phyloP scores from a whole-genome alignment of 1,140 invertebrate species.

The Batillaria attramentaria region DNA sequence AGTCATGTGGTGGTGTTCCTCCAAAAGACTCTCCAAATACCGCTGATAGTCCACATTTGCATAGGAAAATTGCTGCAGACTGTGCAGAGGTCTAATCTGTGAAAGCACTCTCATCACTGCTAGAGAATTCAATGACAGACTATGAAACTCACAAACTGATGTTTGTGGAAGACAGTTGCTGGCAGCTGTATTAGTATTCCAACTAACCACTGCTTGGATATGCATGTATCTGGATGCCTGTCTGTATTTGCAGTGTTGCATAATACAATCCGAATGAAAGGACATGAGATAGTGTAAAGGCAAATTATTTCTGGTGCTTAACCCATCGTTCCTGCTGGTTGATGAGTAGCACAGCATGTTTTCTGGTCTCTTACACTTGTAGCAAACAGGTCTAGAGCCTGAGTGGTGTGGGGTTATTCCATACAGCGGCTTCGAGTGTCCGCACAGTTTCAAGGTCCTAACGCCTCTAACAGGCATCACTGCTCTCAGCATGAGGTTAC shows the following conservation, averaged over 20 bases:
- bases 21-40: constrained; percentile 3
- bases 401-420: no score
- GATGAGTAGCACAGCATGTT: no score
- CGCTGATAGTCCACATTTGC: background rate
- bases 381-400: no score
- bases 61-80: background rate
- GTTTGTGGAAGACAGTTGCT: no score
- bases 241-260: constrained; percentile 5
- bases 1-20: background rate
- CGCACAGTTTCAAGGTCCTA: no score
- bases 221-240: background rate
- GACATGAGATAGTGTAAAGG: background rate
- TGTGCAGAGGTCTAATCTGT: background rate
- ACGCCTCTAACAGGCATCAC: no score
- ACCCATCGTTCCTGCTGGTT: no score
- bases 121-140: background rate
- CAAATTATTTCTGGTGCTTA: background rate
- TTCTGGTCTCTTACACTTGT: no score
- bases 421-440: no score
- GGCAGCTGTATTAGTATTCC: no score
- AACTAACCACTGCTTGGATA: background rate
- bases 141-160: no score
- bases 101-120: background rate
- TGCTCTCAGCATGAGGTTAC: no score
- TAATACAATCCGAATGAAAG: background rate